Base-by-base conservation (phyloP, 2,113 vertebrate species). In the Ariopsis seemanni region DNA sequence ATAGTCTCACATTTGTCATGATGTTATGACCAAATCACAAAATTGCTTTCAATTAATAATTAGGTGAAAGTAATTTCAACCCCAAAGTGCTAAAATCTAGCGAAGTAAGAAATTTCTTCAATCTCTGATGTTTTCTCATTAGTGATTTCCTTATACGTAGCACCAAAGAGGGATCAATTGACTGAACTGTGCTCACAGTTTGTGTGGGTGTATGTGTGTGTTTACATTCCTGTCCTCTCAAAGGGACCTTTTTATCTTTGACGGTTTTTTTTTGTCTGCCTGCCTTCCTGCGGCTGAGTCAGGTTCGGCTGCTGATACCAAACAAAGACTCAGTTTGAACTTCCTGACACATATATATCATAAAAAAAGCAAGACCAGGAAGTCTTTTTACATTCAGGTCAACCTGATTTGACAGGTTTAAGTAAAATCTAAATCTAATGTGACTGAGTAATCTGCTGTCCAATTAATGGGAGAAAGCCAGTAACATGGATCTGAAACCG, bases 151-250 rank as follows among this genome's bases (percentile, higher is more conserved):
- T 90, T 90, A 91, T 95, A 30, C 30, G 30, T 30, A 96, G 95
- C 95, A 96, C 95, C 95, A 94, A 94, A 94, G 92, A 89, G 91
- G 93, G 91, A 92, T 93, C 89, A 42, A 87, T 91, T 87, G 86
- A 91, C 88, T 88, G 91, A 85, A 83, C 84, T 88, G 82, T 79
- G 85, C 79, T 87, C 57, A 72, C 79, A 82, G 91, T 25, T 50
- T 93, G 74, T 86, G 83, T 91, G 93, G 92, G 91, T 92, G 90
- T 91, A 87, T 93, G 91, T 94, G 91, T 94, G 91, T 93, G 92
- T 92, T 94, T 95, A 96, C 94, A 95, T 95, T 95, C 94, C 94
- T 92, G 92, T 94, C 92, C 93, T 95, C 93, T 93, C 94, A 93
- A 92, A 92, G 93, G 91, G 93, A 93, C 93, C 93, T 50, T 92